Evolutionary conservation across 1,140 invertebrate genomes (phyloP), one percentile per base, ranked within the genome.

Genomic region (Microvelia longipes): DNA sequence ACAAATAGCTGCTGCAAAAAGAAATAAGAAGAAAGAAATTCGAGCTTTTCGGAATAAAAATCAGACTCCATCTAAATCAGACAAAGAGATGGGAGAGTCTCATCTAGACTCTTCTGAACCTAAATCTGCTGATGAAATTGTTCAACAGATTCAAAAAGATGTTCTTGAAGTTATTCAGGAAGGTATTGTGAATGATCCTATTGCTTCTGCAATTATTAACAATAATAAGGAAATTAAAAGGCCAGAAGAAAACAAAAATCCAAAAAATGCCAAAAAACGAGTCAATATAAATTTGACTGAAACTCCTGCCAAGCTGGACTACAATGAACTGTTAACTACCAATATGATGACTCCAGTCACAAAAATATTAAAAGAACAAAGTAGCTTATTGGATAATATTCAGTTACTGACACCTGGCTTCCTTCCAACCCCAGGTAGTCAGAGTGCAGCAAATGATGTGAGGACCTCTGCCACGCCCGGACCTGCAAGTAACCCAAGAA

Each of bases 81-180:
- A 50, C 13, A 25, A 14, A 61, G 25, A 35, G 2, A 64, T 26
- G 5, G 5, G 2, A 5, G 24, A 64, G 2, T 64, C 62, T 11
- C 2, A 11, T 5, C 2, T 25, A 2, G 2, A 15, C 2, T 2
- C 25, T n/a, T 29, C 63, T 61, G n/a, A 2, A 2, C 30, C 69
- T 2, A 26, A 70, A 26, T 61, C 68, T 15, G 67, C 29, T 69
- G 71, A 71, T n/a, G 67, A 71, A 11, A 14, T 71, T 13, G 64
- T 67, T 28, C 27, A 26, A n/a, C 62, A 63, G 62, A 71, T 71
- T 26, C 29, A 71, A 35, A 71, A 30, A 67, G 68, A 71, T 28
- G 64, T 71, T 50, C 28, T 64, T 28, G 71, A 71, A 25, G 71
- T 65, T 11, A 69, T 71, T 65, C 63, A 26, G 2, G 71, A 71